Conservation (phyloP, 2,797 vertebrate genomes). For the Protonibea diacanthus region DNA sequence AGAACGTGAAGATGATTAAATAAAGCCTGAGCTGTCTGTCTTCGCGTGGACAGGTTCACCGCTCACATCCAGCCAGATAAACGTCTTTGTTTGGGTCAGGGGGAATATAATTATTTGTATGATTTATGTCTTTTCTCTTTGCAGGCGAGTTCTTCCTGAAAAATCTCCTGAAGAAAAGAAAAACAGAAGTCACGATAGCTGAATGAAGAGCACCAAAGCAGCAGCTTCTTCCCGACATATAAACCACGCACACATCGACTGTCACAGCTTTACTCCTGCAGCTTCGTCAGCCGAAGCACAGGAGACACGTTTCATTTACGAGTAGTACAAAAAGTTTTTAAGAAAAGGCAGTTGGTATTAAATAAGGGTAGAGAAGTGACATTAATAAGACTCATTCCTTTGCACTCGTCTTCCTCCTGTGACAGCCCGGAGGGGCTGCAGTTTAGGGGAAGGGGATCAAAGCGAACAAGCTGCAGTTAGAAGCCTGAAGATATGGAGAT, state of each 20-base stretch:
- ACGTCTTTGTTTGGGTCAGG: not conserved
- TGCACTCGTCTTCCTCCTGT: not conserved
- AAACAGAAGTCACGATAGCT: constrained; percentile 75
- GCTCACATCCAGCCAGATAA: not conserved
- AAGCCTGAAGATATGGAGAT: constrained; percentile 21
- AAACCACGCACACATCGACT: not conserved
- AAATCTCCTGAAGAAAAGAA: constrained; percentile 92
- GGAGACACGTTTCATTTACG: not conserved
- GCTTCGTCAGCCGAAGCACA: not conserved
- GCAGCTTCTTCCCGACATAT: not conserved
- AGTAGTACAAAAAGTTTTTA: not conserved
- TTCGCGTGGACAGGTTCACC: too few species aligned
- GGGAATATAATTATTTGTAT: not conserved
- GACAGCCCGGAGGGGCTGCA: not conserved
- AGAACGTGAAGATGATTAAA: too few species aligned
- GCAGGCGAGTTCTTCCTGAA: constrained; percentile 98
- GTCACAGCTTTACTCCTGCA: not conserved
- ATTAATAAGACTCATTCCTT: not conserved
- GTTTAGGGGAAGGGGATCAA: constrained; percentile 26
- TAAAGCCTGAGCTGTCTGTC: too few species aligned
- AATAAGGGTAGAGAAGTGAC: not conserved
- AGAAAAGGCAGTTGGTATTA: not conserved
- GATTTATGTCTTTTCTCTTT: not conserved
- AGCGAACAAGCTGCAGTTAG: constrained; percentile 13
- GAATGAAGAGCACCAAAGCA: constrained; percentile 61